Conservation (phyloP, 2,797 vertebrate species). For the Sebastes cheni region DNA sequence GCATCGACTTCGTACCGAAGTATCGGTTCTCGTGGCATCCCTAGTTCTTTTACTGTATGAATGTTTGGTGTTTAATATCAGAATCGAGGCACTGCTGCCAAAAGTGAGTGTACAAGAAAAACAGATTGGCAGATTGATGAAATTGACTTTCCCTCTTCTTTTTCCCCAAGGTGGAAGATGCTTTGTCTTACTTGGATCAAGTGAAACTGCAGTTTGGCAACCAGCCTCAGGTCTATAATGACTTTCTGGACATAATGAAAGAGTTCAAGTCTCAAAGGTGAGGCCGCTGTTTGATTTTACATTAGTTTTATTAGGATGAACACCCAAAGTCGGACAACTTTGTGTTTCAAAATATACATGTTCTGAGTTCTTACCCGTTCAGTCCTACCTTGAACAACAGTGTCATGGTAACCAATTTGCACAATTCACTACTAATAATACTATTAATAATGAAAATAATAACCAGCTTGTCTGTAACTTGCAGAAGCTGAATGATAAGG, state of each 20-base stretch:
- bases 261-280: slow-evolving; percentile 99
- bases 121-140: not conserved
- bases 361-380: not conserved
- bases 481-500: not conserved
- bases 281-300: not conserved
- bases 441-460: not conserved
- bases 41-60: not conserved
- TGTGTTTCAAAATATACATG: not conserved
- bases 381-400: not conserved
- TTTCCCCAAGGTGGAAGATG: slow-evolving; percentile 92
- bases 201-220: slow-evolving; percentile 99
- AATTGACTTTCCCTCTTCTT: not conserved
- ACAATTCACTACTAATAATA: not conserved
- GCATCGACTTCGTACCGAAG: too few species aligned
- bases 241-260: slow-evolving; percentile 99
- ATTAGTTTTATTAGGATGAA: not conserved
- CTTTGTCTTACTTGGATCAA: slow-evolving; percentile 97
- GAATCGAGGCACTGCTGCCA: not conserved
- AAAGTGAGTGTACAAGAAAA: not conserved
- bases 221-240: slow-evolving; percentile 99
- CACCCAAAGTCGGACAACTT: not conserved
- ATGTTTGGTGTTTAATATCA: not conserved
- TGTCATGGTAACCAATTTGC: not conserved
- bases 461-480: not conserved
- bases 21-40: too few species aligned